Conservation (phyloP, 2,797 vertebrate species). For the Gouania willdenowi region DNA sequence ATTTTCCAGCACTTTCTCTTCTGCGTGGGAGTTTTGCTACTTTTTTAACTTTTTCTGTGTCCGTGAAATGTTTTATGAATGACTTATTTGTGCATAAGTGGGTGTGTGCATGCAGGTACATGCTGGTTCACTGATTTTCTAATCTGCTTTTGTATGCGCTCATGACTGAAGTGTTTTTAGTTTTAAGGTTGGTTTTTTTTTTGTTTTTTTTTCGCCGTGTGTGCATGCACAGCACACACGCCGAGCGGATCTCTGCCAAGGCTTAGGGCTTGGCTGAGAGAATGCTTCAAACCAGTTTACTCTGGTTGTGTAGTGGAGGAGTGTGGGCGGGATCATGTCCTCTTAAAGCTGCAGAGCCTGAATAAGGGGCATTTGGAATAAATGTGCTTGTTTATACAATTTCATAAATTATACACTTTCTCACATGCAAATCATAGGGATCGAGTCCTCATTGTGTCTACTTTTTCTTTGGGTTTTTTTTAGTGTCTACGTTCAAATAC, state of each 20-base stretch:
- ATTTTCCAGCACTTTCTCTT: constrained; percentile 42
- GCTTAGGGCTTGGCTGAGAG: constrained; percentile 78
- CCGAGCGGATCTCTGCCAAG: constrained; percentile 67
- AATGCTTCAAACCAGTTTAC: constrained; percentile 81
- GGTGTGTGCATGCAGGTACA: constrained; percentile 9
- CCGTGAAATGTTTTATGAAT: constrained; percentile 11
- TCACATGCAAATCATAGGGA: no score
- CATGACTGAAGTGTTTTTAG: constrained; percentile 31
- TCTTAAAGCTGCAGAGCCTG: constrained; percentile 71
- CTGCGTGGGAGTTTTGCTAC: constrained; percentile 49
- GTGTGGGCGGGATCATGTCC: constrained; percentile 63
- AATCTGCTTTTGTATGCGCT: constrained; percentile 16
- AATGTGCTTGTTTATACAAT: no score
- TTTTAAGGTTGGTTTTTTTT: constrained; percentile 30
- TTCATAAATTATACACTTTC: no score
- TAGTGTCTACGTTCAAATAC: no score
- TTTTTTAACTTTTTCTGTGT: constrained; percentile 18
- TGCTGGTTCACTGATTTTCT: constrained; percentile 10
- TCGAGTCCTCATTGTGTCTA: no score
- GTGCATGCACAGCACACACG: neutral
- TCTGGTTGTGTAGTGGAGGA: constrained; percentile 78
- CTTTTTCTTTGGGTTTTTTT: no score
- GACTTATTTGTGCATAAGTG: neutral
- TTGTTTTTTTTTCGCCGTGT: neutral
- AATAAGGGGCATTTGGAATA: no score